Evolutionary conservation across 92 coral and sea anemone genomes (phyloP).

Genomic region (Epizoanthus scotinus): DNA sequence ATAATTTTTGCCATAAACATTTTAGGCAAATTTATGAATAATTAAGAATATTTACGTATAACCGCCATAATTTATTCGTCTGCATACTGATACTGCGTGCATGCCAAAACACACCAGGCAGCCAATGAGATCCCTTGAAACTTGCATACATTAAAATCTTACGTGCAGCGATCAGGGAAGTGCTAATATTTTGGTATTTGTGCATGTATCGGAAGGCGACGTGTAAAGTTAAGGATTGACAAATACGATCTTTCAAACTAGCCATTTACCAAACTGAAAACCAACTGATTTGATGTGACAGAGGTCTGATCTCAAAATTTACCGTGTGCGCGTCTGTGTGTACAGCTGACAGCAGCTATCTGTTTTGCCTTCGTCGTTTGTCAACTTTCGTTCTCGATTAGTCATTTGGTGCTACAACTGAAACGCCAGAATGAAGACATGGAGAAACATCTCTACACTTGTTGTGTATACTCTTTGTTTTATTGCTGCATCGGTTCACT

Average conservation of each 20-base stretch:
- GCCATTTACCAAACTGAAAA: background rate
- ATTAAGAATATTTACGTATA: too few species aligned
- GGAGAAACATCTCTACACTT: background rate
- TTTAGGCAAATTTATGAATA: too few species aligned
- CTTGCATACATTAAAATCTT: background rate
- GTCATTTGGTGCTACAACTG: background rate
- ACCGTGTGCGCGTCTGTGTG: background rate
- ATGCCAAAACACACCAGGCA: background rate
- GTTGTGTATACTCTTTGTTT: background rate
- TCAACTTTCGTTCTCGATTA: background rate
- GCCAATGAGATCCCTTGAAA: constrained; percentile 8
- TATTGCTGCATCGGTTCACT: background rate
- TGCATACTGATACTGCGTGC: background rate
- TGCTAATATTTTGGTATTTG: background rate
- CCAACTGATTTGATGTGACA: background rate
- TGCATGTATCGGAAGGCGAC: background rate
- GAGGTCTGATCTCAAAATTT: background rate
- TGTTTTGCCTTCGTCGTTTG: background rate
- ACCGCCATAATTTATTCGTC: too few species aligned
- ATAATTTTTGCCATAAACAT: too few species aligned
- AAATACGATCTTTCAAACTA: background rate
- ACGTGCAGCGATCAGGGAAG: background rate
- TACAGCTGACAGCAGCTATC: background rate
- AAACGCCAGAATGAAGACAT: constrained; percentile 14
- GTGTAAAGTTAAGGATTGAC: background rate